Evolutionary conservation across 2,797 vertebrate genomes (phyloP).

Genomic region (Notolabrus celidotus): DNA sequence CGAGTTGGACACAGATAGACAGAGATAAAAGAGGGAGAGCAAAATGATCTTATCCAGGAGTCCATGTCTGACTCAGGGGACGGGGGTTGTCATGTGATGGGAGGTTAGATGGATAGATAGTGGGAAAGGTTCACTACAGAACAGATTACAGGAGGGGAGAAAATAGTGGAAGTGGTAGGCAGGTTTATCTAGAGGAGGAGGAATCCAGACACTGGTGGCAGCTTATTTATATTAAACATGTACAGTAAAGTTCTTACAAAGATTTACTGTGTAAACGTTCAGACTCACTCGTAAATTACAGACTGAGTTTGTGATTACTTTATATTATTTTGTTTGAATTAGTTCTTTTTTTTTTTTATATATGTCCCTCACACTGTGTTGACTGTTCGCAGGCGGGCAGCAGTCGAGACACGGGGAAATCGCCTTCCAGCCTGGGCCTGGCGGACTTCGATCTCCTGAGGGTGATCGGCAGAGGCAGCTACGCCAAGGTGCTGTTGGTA

Average conservation of each 20-base stretch:
- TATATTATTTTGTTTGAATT: conserved; percentile 6
- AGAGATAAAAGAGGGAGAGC: conserved; percentile 53
- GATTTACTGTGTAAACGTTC: conserved; percentile 48
- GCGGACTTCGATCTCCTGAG: conserved; percentile 95
- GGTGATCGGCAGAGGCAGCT: conserved; percentile 97
- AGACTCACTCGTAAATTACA: conserved; percentile 37
- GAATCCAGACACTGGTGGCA: conserved; percentile 23
- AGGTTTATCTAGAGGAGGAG: conserved; percentile 35
- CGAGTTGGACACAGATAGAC: conserved; percentile 51
- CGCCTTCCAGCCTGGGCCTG: conserved; percentile 94
- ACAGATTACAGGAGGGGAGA: conserved; percentile 39
- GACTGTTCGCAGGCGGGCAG: conserved; percentile 78
- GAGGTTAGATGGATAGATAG: conserved; percentile 59
- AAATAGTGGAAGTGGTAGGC: conserved; percentile 44
- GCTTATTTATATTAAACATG: conserved; percentile 46
- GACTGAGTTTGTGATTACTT: conserved; percentile 23
- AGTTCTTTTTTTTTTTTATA: neutral
- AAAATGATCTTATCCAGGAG: conserved; percentile 57
- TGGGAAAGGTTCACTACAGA: conserved; percentile 44
- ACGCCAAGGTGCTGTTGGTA: conserved; percentile 97
- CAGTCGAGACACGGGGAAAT: conserved; percentile 93
- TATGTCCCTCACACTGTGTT: neutral
- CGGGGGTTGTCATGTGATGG: conserved; percentile 43
- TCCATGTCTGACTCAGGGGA: conserved; percentile 58
- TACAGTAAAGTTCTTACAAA: conserved; percentile 36